These are phyloP conservation scores for Drosophila sucinea DNA, from an alignment of 1,140 invertebrate genomes.

Conservation along the genomic window DNA sequence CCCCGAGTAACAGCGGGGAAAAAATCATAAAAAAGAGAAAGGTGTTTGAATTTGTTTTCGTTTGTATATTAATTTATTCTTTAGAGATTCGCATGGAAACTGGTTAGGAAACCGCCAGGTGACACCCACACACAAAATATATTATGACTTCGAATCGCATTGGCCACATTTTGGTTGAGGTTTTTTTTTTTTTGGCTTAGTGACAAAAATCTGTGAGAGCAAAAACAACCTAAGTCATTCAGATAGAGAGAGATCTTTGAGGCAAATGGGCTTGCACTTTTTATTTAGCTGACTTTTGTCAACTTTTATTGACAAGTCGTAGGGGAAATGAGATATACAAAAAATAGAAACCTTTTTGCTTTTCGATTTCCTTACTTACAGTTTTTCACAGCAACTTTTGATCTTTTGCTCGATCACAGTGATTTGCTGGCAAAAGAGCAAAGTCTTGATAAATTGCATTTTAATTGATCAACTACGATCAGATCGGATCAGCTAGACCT, in stretches of 20 bases:
- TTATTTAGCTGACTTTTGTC: constrained; percentile 34
- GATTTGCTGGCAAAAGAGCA: background rate
- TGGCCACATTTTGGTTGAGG: background rate
- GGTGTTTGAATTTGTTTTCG: constrained; percentile 15
- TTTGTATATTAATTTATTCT: constrained; percentile 13
- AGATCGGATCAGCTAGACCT: constrained; percentile 37
- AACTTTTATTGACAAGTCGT: constrained; percentile 8
- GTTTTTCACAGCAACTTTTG: background rate
- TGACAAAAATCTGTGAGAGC: background rate
- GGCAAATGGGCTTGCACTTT: constrained; percentile 59
- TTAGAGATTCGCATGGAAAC: constrained; percentile 9
- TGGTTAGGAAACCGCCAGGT: constrained; percentile 7
- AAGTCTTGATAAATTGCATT: constrained; percentile 11
- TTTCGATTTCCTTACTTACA: background rate
- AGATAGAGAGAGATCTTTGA: constrained; percentile 39
- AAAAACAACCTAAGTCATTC: constrained; percentile 52
- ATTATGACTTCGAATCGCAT: constrained; percentile 16
- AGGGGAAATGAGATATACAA: background rate
- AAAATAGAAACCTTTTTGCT: constrained; percentile 17
- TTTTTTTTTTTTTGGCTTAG: background rate
- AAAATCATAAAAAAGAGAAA: constrained; percentile 14
- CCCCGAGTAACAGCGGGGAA: background rate
- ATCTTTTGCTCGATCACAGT: background rate
- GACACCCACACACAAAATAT: constrained; percentile 45
- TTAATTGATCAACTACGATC: background rate